Evolutionary conservation across 2,113 vertebrate genomes (phyloP).

Genomic region (Odontesthes bonariensis): DNA sequence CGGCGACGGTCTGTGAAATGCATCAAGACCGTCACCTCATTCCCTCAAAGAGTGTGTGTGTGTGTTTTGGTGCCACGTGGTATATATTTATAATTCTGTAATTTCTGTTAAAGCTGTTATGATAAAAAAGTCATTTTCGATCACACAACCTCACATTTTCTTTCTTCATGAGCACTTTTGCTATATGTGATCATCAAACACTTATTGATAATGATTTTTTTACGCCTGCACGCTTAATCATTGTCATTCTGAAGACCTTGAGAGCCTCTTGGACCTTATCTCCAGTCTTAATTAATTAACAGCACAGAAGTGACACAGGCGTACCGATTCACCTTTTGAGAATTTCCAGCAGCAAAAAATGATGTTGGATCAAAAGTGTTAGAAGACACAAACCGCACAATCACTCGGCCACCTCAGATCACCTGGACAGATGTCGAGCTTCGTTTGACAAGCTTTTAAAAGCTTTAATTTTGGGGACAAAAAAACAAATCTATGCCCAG

Average conservation of each 20-base stretch:
- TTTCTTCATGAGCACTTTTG: not conserved
- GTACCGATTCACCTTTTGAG: not conserved
- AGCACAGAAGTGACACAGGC: slow-evolving; percentile 26
- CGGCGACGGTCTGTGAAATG: slow-evolving; percentile 51
- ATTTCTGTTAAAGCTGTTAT: slow-evolving; percentile 12
- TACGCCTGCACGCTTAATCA: not conserved
- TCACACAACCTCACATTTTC: not conserved
- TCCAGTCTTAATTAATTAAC: not conserved
- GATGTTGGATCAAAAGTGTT: slow-evolving; percentile 5
- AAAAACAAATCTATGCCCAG: slow-evolving; percentile 8
- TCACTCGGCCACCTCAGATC: not conserved
- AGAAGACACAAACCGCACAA: slow-evolving; percentile 1
- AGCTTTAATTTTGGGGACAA: slow-evolving; percentile 7
- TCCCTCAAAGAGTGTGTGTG: slow-evolving; percentile 8
- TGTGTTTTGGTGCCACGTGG: not conserved
- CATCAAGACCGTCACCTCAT: slow-evolving; percentile 46
- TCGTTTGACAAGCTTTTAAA: not conserved
- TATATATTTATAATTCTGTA: not conserved
- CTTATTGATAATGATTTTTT: not conserved
- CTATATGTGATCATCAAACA: slow-evolving; percentile 10
- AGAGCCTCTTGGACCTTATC: slow-evolving; percentile 55
- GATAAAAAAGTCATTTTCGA: no score
- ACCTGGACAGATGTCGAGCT: not conserved
- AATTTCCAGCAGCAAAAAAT: slow-evolving; percentile 21
- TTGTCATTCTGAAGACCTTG: slow-evolving; percentile 32